Base-by-base conservation (phyloP, 2,888 invertebrate species). In the Bugula neritina region DNA sequence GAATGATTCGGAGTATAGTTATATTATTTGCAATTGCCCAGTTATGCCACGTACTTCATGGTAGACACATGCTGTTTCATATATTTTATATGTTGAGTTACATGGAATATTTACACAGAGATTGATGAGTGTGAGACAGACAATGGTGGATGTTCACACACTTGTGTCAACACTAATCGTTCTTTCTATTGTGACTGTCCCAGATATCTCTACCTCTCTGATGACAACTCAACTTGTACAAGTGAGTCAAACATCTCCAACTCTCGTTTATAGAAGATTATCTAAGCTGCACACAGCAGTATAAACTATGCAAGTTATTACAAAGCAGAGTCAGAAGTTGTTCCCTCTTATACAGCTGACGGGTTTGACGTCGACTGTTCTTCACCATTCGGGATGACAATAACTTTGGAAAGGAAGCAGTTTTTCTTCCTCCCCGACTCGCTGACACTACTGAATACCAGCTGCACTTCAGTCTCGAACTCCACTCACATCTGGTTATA, bases 141-240 rank as follows among this genome's bases (percentile, higher is more conserved):
- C 25, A 79, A 79, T 23, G 82, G 80, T 1, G 81, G 80, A 13
- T 83, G 83, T 74, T 80, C 80, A 71, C 77, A 82, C 72, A 75
- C 75, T 29, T 83, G 83, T 76, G 78, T 81, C 35, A 83, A 83
- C 73, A 78, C 79, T 0, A 77, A 79, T 58, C 83, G 83, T 29
- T 79, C 80, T 35, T 83, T 78, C 73, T 82, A 82, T 73, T 83
- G 83, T 74, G 77, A 80, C 23, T 83, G 83, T 77, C 81, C 81
- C 1, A 73, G 77, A 27, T 82, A 82, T 0, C 81, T 78, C 75
- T 80, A 79, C 71, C 80, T 82, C 25, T 73, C 76, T 35, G 69
- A 73, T 1, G 80, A 81, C 73, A 76, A 79, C 70, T 76, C 76
- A 71, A 79, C 80, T 1, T 83, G 83, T 73, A 75, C 76, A 75